Percentiles rank a stretch among this genome's conserved stretches.
These are phyloP conservation scores for Periphyllus acericola DNA, from an alignment of 2,888 invertebrate genomes.

Conservation along the genomic window DNA sequence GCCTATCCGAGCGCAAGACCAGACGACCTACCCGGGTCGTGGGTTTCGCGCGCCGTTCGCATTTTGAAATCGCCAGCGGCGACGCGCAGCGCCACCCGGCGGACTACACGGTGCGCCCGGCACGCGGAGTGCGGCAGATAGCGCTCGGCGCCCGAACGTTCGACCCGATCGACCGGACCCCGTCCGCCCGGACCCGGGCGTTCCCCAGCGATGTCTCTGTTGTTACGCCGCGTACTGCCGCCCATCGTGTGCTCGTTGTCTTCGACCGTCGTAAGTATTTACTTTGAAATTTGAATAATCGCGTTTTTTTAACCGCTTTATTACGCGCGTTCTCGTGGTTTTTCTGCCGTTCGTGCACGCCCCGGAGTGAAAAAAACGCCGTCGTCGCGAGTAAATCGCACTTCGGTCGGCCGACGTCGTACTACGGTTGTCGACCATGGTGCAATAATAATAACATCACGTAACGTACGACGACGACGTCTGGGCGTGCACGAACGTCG, in stretches of 20 bases:
- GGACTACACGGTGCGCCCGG: not conserved
- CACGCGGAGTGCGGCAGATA: not conserved
- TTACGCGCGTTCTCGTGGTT: too few relatives aligned
- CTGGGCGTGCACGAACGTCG: too few relatives aligned
- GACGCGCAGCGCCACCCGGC: not conserved
- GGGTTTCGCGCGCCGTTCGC: not conserved
- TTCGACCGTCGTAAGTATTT: slow-evolving; percentile 5
- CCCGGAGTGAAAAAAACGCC: not conserved
- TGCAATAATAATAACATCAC: too few relatives aligned
- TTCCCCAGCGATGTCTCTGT: not conserved
- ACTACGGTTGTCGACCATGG: too few relatives aligned
- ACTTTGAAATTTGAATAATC: not conserved
- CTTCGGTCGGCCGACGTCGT: too few relatives aligned
- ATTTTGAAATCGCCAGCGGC: not conserved
- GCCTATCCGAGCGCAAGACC: too few relatives aligned
- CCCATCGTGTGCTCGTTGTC: not conserved
- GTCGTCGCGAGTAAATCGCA: not conserved
- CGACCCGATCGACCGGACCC: not conserved
- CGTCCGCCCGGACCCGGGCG: not conserved
- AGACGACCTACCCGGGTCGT: too few relatives aligned
- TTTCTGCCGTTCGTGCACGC: not conserved
- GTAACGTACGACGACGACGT: too few relatives aligned
- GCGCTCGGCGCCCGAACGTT: not conserved
- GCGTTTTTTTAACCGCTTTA: not conserved
- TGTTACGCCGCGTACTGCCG: not conserved